Conservation (phyloP, 2,113 vertebrate species). For the Calypte anna region DNA sequence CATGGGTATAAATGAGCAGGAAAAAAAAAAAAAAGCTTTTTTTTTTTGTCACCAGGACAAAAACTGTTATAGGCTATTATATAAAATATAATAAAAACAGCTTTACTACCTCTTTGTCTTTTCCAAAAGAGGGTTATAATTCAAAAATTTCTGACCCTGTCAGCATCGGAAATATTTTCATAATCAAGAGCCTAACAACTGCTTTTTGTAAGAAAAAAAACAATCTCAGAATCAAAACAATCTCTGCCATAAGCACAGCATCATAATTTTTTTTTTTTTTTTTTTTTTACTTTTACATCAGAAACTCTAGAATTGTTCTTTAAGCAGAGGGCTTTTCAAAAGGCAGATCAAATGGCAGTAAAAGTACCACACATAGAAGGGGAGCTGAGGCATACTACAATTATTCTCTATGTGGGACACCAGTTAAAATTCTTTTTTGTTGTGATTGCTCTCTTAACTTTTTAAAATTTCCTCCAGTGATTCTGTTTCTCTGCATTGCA, state of each 20-base stretch:
- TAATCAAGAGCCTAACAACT: neutral
- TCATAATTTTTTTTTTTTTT: neutral
- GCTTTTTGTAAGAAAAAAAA: neutral
- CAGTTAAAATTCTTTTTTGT: neutral
- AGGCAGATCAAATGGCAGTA: neutral
- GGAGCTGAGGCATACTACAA: neutral
- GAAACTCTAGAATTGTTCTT: neutral
- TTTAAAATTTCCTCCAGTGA: neutral
- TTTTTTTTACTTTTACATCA: neutral
- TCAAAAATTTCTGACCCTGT: neutral
- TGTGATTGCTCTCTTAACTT: neutral
- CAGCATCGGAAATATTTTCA: neutral
- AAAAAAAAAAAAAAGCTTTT: neutral
- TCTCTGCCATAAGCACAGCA: neutral
- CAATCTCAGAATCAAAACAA: neutral
- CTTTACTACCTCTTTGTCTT: neutral
- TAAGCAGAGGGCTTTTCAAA: neutral
- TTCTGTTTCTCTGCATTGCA: neutral
- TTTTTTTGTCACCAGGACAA: neutral
- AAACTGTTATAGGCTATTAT: neutral
- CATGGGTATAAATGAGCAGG: neutral
- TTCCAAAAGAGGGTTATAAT: neutral
- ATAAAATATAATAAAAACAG: neutral
- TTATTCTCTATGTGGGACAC: neutral
- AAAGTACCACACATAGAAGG: neutral